Conservation (phyloP, 2,113 vertebrate species). For the Eulacestoma nigropectus region DNA sequence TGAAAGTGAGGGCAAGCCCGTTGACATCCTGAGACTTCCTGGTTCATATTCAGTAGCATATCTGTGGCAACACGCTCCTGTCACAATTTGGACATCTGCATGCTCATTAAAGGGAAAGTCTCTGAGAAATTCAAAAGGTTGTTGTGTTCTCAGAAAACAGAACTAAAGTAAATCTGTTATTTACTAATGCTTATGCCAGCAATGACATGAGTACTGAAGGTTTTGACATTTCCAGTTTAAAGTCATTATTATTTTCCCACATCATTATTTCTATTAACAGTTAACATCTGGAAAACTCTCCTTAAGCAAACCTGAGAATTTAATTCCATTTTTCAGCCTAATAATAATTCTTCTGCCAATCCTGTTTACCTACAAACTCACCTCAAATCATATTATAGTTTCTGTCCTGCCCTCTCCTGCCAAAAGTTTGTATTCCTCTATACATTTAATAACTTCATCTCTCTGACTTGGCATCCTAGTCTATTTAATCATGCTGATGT, state of each 20-base stretch:
- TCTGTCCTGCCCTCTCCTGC: background rate
- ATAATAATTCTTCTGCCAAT: background rate
- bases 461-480: background rate
- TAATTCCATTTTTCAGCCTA: background rate
- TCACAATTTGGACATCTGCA: background rate
- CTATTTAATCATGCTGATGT: background rate
- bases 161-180: background rate
- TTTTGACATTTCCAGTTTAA: background rate
- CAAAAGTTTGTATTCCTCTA: background rate
- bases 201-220: background rate
- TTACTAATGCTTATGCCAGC: background rate
- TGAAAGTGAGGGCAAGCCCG: background rate
- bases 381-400: background rate
- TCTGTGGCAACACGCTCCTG: background rate
- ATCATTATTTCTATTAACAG: conserved; percentile 28
- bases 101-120: background rate
- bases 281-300: background rate
- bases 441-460: background rate
- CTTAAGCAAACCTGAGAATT: background rate
- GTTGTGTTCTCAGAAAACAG: background rate
- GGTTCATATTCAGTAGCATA: background rate
- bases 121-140: background rate
- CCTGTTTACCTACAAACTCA: background rate
- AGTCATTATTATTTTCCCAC: background rate
- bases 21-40: conserved; percentile 13